These are phyloP conservation scores for Muschampia staudingeri DNA, from an alignment of 2,888 invertebrate genomes.

Conservation along the genomic window DNA sequence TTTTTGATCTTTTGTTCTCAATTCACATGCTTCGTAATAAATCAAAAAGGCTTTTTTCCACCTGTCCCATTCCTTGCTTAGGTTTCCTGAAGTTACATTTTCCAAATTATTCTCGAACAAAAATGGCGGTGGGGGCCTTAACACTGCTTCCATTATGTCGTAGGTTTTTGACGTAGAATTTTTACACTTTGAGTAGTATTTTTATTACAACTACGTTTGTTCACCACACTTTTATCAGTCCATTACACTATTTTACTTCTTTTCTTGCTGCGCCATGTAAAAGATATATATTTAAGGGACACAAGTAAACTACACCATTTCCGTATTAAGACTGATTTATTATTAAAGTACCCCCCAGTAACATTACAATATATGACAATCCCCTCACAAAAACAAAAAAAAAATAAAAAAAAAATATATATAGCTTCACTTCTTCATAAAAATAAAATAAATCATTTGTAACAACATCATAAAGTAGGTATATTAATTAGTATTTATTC, in stretches of 20 bases:
- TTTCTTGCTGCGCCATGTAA: neutral
- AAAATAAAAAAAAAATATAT: too few relatives aligned
- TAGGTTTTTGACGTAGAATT: neutral
- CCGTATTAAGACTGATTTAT: too few relatives aligned
- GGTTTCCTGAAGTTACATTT: constrained; percentile 4
- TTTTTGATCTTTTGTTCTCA: neutral
- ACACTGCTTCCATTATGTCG: neutral
- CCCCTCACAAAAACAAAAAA: too few relatives aligned
- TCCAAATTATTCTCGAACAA: neutral
- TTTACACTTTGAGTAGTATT: neutral
- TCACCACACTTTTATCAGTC: neutral
- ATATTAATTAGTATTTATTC: too few relatives aligned
- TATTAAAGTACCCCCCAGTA: neutral
- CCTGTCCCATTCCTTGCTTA: constrained; percentile 5
- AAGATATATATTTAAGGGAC: neutral
- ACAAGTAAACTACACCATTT: neutral
- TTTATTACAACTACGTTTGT: neutral
- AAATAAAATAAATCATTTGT: too few relatives aligned
- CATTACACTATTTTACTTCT: neutral
- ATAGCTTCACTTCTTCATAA: too few relatives aligned
- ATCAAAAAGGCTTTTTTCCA: constrained; percentile 6
- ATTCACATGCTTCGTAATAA: constrained; percentile 16
- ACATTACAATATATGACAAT: too few relatives aligned
- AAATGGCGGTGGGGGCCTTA: constrained; percentile 1
- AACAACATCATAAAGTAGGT: too few relatives aligned